Base-by-base conservation (phyloP, 2,797 vertebrate species). In the Cuniculus paca region DNA sequence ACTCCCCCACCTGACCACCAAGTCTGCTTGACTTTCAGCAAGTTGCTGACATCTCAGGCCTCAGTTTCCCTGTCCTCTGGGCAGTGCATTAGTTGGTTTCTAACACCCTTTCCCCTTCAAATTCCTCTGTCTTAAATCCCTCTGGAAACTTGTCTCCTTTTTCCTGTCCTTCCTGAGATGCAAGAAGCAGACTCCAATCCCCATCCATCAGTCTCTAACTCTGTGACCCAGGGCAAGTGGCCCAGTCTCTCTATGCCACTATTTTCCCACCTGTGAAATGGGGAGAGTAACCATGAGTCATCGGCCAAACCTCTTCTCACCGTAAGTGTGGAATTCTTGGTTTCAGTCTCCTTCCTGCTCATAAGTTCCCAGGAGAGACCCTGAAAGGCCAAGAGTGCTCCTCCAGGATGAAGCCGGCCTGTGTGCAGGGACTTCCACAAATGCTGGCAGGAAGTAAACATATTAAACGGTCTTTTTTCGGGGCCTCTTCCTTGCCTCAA, bases 391-490 rank as follows among this genome's bases (percentile, higher is more conserved):
- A 24, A 2, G 36, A 60, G 45, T 6, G 39, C 14, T 54, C 48
- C 48, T 78, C 63, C 12, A 13, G 58, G 45, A 74, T 58, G 75
- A 91, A 61, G 28, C n/a, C 22, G 61, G 45, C 14, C 78, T 52
- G 24, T 39, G 36, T 7, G 52, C 13, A 58, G 7, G 8, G 56
- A 79, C 17, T 24, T 54, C 24, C 5, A 1, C 22, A 68, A 85
- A 93, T 70, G 36, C 74, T 90, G n/a, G 14, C 56, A 79, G 58
- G 74, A 92, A 96, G 26, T 65, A 88, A 26, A 90, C 60, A 80
- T 28, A 26, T 63, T 13, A 74, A 77, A 68, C 74, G 16, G 17
- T 24, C 9, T 24, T 60, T 81, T 81, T 54, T 20, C 52, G 63
- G 52, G 54, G 26, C 26, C 36, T 50, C 68, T 50, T 20, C 6